These are phyloP conservation scores for Gulo gulo DNA, from an alignment of 2,113 vertebrate genomes.

Conservation along the genomic window DNA sequence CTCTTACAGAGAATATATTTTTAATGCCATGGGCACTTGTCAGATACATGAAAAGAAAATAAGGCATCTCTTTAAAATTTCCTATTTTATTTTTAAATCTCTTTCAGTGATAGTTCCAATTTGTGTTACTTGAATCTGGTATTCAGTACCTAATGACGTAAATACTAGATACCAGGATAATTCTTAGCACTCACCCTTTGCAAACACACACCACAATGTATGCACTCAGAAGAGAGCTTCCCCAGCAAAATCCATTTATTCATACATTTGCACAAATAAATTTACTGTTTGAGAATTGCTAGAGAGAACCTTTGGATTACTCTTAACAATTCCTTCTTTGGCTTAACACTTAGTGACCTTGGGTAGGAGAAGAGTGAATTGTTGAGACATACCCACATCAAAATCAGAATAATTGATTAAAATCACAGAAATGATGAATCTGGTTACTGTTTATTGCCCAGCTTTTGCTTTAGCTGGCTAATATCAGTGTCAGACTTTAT, in stretches of 20 bases:
- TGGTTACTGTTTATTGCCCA: background rate
- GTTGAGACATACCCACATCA: background rate
- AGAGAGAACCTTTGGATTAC: background rate
- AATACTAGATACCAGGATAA: background rate
- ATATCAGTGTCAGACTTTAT: background rate
- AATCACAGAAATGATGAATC: background rate
- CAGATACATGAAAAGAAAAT: background rate
- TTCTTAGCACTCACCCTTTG: background rate
- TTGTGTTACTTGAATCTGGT: conserved; percentile 8
- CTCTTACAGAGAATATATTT: background rate
- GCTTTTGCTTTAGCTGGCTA: background rate
- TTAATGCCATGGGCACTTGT: background rate
- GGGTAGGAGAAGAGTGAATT: background rate
- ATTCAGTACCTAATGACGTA: background rate
- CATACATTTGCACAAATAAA: background rate
- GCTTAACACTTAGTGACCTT: background rate
- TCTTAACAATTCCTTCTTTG: background rate
- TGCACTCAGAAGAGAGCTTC: background rate
- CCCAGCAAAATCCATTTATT: background rate
- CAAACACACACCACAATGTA: background rate
- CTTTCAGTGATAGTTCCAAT: background rate
- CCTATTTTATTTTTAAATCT: background rate
- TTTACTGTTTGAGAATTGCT: background rate
- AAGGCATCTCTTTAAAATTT: conserved; percentile 1
- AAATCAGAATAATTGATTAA: background rate